Evolutionary conservation across 2,797 vertebrate species (phyloP).

Genomic region (Rhynchonycteris naso): DNA sequence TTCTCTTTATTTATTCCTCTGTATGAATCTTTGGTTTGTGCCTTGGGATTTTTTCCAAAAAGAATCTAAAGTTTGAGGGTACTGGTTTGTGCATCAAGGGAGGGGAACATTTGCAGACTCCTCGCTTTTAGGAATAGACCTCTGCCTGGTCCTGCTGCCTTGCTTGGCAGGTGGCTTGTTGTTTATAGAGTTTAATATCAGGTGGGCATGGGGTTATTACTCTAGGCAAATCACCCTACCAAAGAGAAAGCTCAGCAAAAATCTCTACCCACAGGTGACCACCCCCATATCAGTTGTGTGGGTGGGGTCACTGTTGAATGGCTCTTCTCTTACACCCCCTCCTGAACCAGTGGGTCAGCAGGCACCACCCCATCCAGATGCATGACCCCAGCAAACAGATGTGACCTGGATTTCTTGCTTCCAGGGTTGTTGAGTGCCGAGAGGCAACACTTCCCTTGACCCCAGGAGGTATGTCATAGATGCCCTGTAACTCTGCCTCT

Average conservation of each 20-base stretch:
- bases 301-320: not conserved
- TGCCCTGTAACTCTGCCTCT: not conserved
- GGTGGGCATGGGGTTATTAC: not conserved
- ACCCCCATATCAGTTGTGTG: not conserved
- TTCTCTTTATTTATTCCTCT: not conserved
- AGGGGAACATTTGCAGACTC: not conserved
- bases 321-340: not conserved
- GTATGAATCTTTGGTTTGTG: not conserved
- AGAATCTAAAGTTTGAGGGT: not conserved
- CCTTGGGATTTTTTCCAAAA: not conserved
- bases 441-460: not conserved
- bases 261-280: not conserved
- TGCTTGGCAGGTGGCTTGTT: not conserved
- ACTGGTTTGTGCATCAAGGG: not conserved
- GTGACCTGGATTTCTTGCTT: not conserved
- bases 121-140: not conserved
- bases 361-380: not conserved
- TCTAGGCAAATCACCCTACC: not conserved
- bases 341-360: not conserved
- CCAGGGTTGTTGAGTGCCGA: not conserved
- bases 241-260: not conserved
- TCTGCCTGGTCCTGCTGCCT: not conserved
- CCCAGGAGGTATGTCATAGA: accelerated
- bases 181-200: not conserved
- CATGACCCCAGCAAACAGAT: not conserved